Evolutionary conservation across 2,888 invertebrate genomes (phyloP).

Genomic region (Drosophila trichaetosa): DNA sequence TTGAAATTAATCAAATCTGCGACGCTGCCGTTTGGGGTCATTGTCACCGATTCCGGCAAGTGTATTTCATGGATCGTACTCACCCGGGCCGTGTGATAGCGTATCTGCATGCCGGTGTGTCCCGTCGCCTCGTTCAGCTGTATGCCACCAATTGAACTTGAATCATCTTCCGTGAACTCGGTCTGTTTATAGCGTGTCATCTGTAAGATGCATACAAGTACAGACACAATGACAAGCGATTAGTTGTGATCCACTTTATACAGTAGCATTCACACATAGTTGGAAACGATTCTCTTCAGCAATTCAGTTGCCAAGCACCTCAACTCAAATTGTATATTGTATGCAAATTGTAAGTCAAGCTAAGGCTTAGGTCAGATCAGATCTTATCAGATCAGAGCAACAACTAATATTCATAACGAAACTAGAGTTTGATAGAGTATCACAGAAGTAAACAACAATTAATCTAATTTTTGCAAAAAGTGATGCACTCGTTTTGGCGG

Average conservation of each 20-base stretch:
- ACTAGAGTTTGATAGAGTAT: not conserved
- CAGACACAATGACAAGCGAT: conserved; percentile 19
- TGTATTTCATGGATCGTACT: conserved; percentile 43
- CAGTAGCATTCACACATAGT: conserved; percentile 30
- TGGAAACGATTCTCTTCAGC: conserved; percentile 8
- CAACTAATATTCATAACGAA: not conserved
- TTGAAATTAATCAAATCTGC: conserved; percentile 52
- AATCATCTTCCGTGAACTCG: conserved; percentile 93
- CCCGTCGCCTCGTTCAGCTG: conserved; percentile 93
- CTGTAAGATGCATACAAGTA: conserved; percentile 85
- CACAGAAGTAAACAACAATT: not conserved
- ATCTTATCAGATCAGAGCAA: not conserved
- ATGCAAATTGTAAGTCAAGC: conserved; percentile 23
- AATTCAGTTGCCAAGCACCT: not conserved
- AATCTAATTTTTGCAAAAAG: not conserved
- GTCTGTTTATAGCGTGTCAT: conserved; percentile 96
- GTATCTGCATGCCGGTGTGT: conserved; percentile 92
- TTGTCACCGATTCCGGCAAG: conserved; percentile 24
- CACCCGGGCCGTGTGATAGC: conserved; percentile 90
- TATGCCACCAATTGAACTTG: conserved; percentile 92
- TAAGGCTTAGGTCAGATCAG: not conserved
- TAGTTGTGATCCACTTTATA: conserved; percentile 23
- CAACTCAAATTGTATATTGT: not conserved
- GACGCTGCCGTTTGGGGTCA: conserved; percentile 52
- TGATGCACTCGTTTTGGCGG: too few species aligned